Percentiles rank a stretch among this genome's conserved stretches.
Conservation (phyloP, 2,888 invertebrate genomes). For the Drosophila nr. fundita region DNA sequence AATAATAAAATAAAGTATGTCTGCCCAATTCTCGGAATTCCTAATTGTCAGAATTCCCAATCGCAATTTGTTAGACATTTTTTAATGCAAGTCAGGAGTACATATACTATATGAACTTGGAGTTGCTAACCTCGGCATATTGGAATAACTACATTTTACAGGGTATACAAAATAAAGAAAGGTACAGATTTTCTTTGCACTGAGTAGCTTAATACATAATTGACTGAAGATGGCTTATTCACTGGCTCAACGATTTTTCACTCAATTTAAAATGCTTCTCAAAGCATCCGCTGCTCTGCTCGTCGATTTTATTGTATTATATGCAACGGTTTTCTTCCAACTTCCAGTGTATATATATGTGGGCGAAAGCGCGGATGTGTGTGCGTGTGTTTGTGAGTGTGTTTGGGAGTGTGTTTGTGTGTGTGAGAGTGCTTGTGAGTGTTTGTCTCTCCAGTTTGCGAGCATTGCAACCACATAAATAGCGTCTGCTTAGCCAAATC, state of each 20-base stretch:
- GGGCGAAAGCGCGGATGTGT: not conserved
- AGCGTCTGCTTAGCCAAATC: slow-evolving; percentile 53
- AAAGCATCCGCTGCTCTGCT: slow-evolving; percentile 11
- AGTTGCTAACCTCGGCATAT: not conserved
- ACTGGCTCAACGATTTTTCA: slow-evolving; percentile 2
- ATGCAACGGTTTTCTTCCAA: slow-evolving; percentile 12
- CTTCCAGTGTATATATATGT: not conserved
- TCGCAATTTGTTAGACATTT: not conserved
- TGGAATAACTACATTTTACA: not conserved
- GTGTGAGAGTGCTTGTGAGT: slow-evolving; percentile 6
- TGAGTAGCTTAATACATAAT: not conserved
- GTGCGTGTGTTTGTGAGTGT: slow-evolving; percentile 1
- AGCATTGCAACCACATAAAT: slow-evolving; percentile 68
- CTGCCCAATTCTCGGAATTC: not conserved
- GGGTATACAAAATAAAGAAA: no score
- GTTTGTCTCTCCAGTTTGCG: slow-evolving; percentile 21
- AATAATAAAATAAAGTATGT: not conserved
- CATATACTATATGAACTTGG: not conserved
- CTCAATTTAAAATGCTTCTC: not conserved
- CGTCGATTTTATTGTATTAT: slow-evolving; percentile 36
- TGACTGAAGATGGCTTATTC: slow-evolving; percentile 1
- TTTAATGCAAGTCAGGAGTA: not conserved
- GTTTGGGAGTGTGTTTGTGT: not conserved
- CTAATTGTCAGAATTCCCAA: not conserved
- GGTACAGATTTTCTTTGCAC: not conserved